A percentile compares a stretch with the other conserved stretches of the same genome.
Conservation (phyloP, 2,888 invertebrate genomes). For the Pachliopta kotzebuea region DNA sequence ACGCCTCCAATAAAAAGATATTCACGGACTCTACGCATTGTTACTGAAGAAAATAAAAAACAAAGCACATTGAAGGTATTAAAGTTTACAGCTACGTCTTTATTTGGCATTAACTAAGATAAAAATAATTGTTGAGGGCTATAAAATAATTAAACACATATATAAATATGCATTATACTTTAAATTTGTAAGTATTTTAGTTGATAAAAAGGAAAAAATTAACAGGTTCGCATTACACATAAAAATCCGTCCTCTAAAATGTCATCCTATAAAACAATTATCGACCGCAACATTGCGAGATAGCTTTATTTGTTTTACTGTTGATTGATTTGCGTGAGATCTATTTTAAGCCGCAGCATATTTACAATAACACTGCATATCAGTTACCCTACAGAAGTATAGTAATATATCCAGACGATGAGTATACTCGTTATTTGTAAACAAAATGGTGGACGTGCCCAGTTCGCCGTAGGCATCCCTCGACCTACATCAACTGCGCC, state of each 20-base stretch:
- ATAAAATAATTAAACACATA: background rate
- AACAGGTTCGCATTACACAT: background rate
- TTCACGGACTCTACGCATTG: slow-evolving; percentile 8
- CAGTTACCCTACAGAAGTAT: slow-evolving; percentile 11
- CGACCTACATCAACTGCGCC: slow-evolving; percentile 32
- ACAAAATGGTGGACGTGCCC: slow-evolving; percentile 29
- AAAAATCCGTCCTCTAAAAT: background rate
- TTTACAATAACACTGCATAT: slow-evolving; percentile 22
- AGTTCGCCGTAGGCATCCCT: slow-evolving; percentile 24
- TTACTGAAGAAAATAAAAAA: background rate
- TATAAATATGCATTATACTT: background rate
- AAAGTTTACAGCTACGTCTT: background rate
- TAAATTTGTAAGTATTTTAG: background rate
- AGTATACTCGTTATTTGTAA: slow-evolving; percentile 25
- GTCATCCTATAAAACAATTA: background rate
- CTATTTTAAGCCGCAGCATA: slow-evolving; percentile 14
- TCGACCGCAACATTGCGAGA: slow-evolving; percentile 10
- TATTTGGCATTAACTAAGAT: no score
- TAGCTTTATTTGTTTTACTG: background rate
- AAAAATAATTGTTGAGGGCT: no score
- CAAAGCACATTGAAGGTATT: background rate
- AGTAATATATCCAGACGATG: slow-evolving; percentile 17
- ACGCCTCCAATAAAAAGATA: slow-evolving; percentile 5
- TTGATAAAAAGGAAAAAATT: background rate
- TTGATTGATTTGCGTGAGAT: slow-evolving; percentile 2